Evolutionary conservation across 2,888 invertebrate species (phyloP).

Genomic region (Atherix ibis): DNA sequence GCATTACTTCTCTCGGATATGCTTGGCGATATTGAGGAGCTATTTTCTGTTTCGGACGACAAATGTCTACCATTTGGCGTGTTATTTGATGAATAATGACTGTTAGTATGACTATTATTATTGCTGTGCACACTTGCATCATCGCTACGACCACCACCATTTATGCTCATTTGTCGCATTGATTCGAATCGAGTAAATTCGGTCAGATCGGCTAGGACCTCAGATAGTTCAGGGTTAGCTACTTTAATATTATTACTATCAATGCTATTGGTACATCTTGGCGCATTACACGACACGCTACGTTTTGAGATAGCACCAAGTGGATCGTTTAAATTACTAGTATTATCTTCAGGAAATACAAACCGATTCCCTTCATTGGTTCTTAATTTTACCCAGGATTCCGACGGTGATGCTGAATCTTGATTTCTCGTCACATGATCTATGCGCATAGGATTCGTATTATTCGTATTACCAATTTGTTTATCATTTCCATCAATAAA

Average conservation of each 20-base stretch:
- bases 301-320: too few species aligned
- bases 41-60: slow-evolving; percentile 16
- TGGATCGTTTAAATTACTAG: background rate
- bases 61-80: slow-evolving; percentile 12
- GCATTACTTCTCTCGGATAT: slow-evolving; percentile 17
- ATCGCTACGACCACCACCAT: slow-evolving; percentile 4
- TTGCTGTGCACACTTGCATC: slow-evolving; percentile 9
- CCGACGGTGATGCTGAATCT: background rate
- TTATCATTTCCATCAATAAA: background rate
- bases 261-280: background rate
- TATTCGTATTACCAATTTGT: too few species aligned
- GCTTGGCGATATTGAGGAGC: slow-evolving; percentile 18
- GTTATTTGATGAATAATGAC: slow-evolving; percentile 6
- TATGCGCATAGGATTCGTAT: too few species aligned
- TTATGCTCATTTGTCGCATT: slow-evolving; percentile 6
- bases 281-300: background rate
- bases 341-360: too few species aligned
- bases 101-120: slow-evolving; percentile 15
- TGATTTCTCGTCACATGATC: background rate
- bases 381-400: background rate
- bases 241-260: background rate
- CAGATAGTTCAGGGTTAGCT: slow-evolving; percentile 13
- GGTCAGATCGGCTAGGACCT: slow-evolving; percentile 16
- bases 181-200: slow-evolving; percentile 15
- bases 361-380: too few species aligned